A percentile compares a stretch with the other conserved stretches of the same genome.
Conservation (phyloP, 2,888 invertebrate species). For the Thera obeliscata region DNA sequence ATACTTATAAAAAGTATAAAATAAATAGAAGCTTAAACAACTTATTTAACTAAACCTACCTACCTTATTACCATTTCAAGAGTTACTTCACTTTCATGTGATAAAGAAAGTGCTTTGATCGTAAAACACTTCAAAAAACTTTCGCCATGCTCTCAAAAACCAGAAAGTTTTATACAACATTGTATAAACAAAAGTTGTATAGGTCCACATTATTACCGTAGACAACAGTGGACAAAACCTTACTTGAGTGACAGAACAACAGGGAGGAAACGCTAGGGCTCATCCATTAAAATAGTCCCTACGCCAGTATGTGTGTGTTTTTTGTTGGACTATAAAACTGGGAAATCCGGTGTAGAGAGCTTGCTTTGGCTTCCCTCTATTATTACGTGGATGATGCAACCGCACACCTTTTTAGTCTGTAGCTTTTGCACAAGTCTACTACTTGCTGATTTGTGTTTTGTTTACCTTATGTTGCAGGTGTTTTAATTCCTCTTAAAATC, state of each 20-base stretch:
- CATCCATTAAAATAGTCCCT: conserved; percentile 38
- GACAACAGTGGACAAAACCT: conserved; percentile 32
- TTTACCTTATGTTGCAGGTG: not conserved
- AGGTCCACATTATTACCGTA: conserved; percentile 19
- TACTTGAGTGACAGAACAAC: conserved; percentile 39
- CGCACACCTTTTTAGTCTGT: not conserved
- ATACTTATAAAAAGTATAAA: not conserved
- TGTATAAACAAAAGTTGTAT: conserved; percentile 7
- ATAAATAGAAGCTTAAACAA: not conserved
- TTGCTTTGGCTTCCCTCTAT: conserved; percentile 34
- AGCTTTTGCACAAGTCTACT: conserved; percentile 1
- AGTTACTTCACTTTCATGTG: not conserved
- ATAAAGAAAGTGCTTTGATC: conserved; percentile 3
- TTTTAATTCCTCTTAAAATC: not conserved
- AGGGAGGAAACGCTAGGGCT: conserved; percentile 35
- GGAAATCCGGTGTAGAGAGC: conserved; percentile 54
- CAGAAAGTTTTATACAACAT: conserved; percentile 2
- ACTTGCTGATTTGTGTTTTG: not conserved
- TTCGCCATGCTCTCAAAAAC: not conserved
- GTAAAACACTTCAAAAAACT: conserved; percentile 4
- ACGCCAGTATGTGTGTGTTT: conserved; percentile 38
- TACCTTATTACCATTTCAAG: not conserved
- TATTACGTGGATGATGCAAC: conserved; percentile 42
- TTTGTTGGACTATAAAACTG: conserved; percentile 46
- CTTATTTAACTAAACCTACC: not conserved